phyloP scores from a whole-genome alignment of 1,140 invertebrate genomes.

The Nilaparvata lugens region DNA sequence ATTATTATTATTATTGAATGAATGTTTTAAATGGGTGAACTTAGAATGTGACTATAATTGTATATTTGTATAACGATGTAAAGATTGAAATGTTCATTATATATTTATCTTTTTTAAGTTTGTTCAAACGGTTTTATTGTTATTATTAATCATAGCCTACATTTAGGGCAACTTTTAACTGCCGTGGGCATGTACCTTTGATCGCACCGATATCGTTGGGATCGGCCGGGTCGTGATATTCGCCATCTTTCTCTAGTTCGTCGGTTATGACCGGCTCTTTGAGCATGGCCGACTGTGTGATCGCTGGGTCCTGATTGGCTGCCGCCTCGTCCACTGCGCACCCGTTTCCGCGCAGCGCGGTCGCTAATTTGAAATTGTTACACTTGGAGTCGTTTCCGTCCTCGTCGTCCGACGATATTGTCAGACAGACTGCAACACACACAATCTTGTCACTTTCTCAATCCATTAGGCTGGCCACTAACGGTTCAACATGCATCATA shows the following conservation, averaged over 20 bases:
- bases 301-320: slow-evolving; percentile 28
- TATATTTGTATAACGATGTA: no score
- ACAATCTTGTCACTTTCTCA: slow-evolving; percentile 7
- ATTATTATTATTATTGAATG: no score
- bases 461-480: neutral
- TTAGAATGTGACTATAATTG: no score
- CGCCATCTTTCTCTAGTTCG: slow-evolving; percentile 18
- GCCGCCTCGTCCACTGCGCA: slow-evolving; percentile 47
- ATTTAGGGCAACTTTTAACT: no score
- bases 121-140: no score
- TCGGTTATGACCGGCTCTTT: slow-evolving; percentile 44
- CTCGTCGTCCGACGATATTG: slow-evolving; percentile 24
- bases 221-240: no score
- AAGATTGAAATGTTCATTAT: neutral
- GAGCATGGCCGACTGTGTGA: slow-evolving; percentile 26
- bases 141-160: no score
- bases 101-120: no score
- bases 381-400: neutral
- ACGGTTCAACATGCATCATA: no score
- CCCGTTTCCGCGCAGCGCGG: slow-evolving; percentile 30
- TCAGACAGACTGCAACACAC: slow-evolving; percentile 22
- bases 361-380: neutral
- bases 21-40: no score
- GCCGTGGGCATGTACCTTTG: no score
- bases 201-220: no score